phyloP scores from a whole-genome alignment of 2,888 invertebrate species.

The Rhopalosiphum nymphaeae region DNA sequence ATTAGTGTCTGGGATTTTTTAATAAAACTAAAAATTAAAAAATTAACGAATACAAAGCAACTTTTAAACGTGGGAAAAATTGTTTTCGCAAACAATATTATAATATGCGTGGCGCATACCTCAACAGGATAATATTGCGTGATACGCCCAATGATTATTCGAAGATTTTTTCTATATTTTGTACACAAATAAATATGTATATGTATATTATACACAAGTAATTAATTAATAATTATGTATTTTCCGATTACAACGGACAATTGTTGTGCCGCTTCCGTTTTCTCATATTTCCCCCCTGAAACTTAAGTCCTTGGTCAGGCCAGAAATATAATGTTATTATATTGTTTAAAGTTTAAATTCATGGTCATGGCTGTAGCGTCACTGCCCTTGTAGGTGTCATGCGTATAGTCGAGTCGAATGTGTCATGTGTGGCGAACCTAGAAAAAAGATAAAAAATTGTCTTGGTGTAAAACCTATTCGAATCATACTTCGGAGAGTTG shows the following conservation, averaged over 20 bases:
- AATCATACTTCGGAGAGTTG: background rate
- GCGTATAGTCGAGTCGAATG: background rate
- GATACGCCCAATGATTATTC: background rate
- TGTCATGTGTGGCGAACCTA: background rate
- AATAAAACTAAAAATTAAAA: background rate
- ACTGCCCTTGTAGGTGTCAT: constrained; percentile 2
- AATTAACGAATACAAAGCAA: background rate
- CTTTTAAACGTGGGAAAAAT: background rate
- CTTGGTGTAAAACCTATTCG: background rate
- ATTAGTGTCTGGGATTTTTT: background rate
- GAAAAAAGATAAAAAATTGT: background rate
- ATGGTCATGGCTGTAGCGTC: background rate
- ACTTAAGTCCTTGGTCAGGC: background rate
- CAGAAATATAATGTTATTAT: background rate
- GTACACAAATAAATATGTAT: background rate
- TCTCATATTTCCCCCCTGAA: background rate
- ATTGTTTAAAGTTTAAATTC: background rate
- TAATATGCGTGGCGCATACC: background rate
- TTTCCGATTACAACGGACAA: background rate
- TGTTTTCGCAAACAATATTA: background rate
- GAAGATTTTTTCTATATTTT: background rate
- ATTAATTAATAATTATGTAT: background rate
- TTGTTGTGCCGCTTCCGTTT: constrained; percentile 3
- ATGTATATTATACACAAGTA: background rate
- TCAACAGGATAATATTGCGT: background rate